Base-by-base conservation (phyloP, 2,113 vertebrate genomes). In the Sander lucioperca region DNA sequence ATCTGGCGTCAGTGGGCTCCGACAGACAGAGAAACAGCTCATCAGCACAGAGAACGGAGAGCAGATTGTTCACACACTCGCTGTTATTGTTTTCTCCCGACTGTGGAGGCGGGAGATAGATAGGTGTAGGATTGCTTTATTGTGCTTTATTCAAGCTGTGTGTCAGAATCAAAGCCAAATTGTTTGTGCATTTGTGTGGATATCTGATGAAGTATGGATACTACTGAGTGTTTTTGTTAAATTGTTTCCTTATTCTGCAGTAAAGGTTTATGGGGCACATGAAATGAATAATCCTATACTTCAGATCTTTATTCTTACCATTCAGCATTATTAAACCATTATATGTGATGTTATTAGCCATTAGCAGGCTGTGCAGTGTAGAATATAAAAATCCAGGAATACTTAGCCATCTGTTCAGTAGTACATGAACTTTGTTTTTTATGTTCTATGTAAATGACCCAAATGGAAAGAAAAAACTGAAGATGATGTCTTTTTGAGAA, bases 361-460 rank as follows among this genome's bases (percentile, higher is more conserved):
- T 91, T 84, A 90, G 58, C 82, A 30, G 53, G 53, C 88, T 79
- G 88, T 74, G 82, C 67, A 65, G 58, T 48, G 66, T 39, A 50
- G 4, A 74, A 76, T 13, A 82, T 84, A 67, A 80, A 84, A 90
- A 66, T 64, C n/a, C 33, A 59, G 63, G 45, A 82, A 67, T 51
- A 77, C 59, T 45, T 19, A 57, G 48, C 86, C 90, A 92, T 93
- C 90, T 91, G 89, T 81, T 90, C 69, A 59, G 54, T 64, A 13
- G 67, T 58, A 43, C 61, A 77, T 59, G 67, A 85, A 86, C 50
- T 80, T 47, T 83, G 58, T 79, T 63, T 81, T 82, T 59, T 71
- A 62, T 43, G 77, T 74, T 82, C 13, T 67, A 66, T 86, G 72
- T 39, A 82, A 88, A 88, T 75, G 58, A 80, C 43, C 63, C 59